Base-by-base conservation (phyloP, 1,140 invertebrate genomes). In the Rhynchophorus ferrugineus region DNA sequence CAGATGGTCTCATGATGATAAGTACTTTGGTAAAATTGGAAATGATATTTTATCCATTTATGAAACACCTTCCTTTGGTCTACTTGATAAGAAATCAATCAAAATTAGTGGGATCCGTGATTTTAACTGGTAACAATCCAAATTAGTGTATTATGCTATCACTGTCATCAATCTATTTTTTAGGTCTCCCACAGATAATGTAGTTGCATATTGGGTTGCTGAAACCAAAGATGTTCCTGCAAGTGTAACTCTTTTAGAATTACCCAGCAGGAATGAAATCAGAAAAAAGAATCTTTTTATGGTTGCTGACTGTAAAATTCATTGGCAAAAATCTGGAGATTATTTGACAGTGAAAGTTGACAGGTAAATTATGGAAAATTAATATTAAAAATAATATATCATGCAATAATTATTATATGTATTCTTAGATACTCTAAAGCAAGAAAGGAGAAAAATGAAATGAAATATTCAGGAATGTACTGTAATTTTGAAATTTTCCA, bases 401-500 rank as follows among this genome's bases (percentile, higher is more conserved):
- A n/a, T n/a, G n/a, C 16, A 18, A 41, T 8, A 8, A 41, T 6
- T 8, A n/a, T n/a, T 44, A 8, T 39, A 20, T 24, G 5, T 22
- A 8, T 51, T 46, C 37, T 7, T 21, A 45, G 96, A 49, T 99
- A 97, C 70, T 85, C 87, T 2, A 98, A 98, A 75, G 78, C 85
- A n/a, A 84, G 85, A 73, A 94, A 85, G 77, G 95, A 85, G 71
- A 94, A 83, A 75, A 91, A 74, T 66, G 85, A 93, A 49, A 78
- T 79, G 57, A 98, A 98, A 73, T 98, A 98, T 68, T 89, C 89
- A 55, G 94, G 95, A 60, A 91, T 97, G 81, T 95, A 95, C 61
- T 97, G 93, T 73, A 98, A 99, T 69, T 96, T 99, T 74, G 96
- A 99, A 75, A 91, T 99, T 56, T 99, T 99, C 76, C 91, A 96